These are phyloP conservation scores for Prunella fulvescens DNA, from an alignment of 2,113 vertebrate species.

Conservation along the genomic window DNA sequence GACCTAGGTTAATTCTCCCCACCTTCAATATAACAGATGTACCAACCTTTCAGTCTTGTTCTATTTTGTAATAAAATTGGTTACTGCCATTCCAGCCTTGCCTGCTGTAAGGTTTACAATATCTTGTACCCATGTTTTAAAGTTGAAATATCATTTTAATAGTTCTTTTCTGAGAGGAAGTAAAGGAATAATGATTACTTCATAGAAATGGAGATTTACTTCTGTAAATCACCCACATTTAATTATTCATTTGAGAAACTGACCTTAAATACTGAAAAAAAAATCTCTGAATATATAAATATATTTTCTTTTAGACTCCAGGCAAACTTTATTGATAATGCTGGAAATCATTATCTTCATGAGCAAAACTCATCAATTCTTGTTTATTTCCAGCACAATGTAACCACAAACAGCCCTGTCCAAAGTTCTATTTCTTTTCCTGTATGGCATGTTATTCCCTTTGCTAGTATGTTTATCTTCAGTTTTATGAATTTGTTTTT, in stretches of 20 bases:
- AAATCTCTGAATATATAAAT: background rate
- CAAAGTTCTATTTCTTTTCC: background rate
- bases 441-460: background rate
- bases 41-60: background rate
- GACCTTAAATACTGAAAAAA: background rate
- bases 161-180: background rate
- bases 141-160: background rate
- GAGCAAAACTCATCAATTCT: background rate
- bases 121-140: background rate
- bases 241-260: background rate
- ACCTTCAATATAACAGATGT: background rate
- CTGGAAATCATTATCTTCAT: background rate
- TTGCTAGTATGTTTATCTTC: background rate
- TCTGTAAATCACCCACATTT: background rate
- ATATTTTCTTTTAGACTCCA: background rate
- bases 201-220: background rate
- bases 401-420: background rate
- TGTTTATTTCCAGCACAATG: background rate
- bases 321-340: background rate
- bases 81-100: background rate
- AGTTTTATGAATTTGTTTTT: background rate
- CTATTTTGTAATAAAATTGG: background rate
- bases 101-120: background rate
- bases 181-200: background rate
- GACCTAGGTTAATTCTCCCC: background rate